phyloP scores from a whole-genome alignment of 2,888 invertebrate genomes.

The Siphonodentalium dalli region DNA sequence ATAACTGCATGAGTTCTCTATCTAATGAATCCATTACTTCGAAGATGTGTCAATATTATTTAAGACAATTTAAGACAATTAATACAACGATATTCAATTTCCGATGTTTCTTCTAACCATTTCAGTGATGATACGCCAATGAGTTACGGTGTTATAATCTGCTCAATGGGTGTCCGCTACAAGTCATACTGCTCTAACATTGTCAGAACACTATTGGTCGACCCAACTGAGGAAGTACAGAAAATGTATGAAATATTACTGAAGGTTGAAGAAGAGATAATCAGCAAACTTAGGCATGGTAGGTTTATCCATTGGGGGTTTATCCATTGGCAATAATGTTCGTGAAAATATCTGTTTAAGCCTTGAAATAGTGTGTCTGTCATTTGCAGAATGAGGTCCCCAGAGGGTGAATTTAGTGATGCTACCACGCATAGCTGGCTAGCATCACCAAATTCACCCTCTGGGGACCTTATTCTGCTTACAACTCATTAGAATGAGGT shows the following conservation, averaged over 20 bases:
- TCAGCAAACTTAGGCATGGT: constrained; percentile 80
- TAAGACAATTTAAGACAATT: no score
- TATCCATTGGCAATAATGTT: not conserved
- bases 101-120: constrained; percentile 8
- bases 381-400: no score
- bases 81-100: no score
- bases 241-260: constrained; percentile 91
- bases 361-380: not conserved
- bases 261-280: constrained; percentile 86
- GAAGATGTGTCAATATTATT: no score
- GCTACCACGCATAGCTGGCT: no score
- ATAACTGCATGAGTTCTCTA: no score
- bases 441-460: no score
- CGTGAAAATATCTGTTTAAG: not conserved
- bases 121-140: constrained; percentile 88
- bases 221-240: constrained; percentile 77
- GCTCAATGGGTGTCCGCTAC: constrained; percentile 92
- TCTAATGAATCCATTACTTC: no score
- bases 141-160: constrained; percentile 95
- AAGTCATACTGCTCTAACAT: constrained; percentile 99
- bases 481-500: no score
- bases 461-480: no score
- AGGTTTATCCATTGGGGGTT: constrained; percentile 13
- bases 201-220: constrained; percentile 93
- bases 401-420: no score